Conservation (phyloP, 2,113 vertebrate species). For the Pithys albifrons region DNA sequence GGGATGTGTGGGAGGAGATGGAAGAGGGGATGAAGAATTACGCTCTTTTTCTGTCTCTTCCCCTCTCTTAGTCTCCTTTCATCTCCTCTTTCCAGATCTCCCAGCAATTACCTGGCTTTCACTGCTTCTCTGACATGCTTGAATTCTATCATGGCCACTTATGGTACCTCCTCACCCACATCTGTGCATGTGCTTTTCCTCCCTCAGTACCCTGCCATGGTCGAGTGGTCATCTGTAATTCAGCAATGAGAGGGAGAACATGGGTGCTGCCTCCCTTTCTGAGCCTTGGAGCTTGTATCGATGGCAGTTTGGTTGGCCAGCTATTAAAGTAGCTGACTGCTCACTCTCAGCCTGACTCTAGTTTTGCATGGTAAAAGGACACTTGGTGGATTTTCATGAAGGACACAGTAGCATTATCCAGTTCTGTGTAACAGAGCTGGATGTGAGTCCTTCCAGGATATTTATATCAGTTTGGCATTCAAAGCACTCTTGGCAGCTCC, state of each 20-base stretch:
- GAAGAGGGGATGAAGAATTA: neutral
- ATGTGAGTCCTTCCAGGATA: neutral
- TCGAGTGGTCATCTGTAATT: constrained; percentile 12
- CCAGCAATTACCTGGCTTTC: neutral
- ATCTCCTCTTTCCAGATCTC: neutral
- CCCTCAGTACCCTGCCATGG: neutral
- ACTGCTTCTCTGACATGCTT: neutral
- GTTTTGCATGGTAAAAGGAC: neutral
- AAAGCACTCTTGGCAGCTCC: neutral
- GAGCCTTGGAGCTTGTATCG: neutral
- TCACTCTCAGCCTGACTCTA: neutral
- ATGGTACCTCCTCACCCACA: neutral
- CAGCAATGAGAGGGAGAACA: neutral
- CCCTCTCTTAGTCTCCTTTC: neutral
- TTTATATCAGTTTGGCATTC: neutral
- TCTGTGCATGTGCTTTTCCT: neutral
- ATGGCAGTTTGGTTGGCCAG: neutral
- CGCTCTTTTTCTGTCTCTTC: neutral
- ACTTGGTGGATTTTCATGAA: neutral
- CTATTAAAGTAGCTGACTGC: neutral
- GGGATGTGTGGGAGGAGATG: neutral
- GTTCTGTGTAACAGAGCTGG: neutral
- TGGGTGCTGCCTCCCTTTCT: neutral
- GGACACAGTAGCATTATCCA: neutral
- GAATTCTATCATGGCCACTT: neutral